phyloP scores from a whole-genome alignment of 1,140 invertebrate species.

The Drosophila sp. region DNA sequence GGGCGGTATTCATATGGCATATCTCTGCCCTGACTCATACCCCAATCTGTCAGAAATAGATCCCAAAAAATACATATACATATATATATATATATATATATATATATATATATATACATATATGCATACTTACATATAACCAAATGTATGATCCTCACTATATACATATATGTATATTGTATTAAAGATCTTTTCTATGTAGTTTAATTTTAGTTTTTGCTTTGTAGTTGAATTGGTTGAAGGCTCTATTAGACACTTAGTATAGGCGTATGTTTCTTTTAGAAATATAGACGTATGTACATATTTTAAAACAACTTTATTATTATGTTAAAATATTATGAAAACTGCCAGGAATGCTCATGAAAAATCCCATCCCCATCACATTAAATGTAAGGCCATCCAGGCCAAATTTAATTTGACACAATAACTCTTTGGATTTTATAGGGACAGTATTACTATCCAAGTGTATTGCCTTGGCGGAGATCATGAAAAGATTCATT shows the following conservation, averaged over 20 bases:
- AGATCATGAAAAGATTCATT: too few relatives aligned
- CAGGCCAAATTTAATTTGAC: too few relatives aligned
- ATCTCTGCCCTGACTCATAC: constrained; percentile 8
- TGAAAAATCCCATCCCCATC: not conserved
- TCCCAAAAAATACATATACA: constrained; percentile 9
- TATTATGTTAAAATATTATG: not conserved
- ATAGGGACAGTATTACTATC: too few relatives aligned
- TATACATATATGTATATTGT: too few relatives aligned
- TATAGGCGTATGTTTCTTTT: not conserved
- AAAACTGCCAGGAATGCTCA: not conserved
- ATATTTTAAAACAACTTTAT: not conserved
- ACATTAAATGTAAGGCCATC: not conserved
- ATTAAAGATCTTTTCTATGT: not conserved
- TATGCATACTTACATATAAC: constrained; percentile 18
- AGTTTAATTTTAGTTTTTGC: constrained; percentile 10
- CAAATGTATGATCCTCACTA: constrained; percentile 1
- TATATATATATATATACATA: constrained; percentile 2
- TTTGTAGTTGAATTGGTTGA: constrained; percentile 11
- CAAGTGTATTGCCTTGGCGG: too few relatives aligned
- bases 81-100: not conserved
- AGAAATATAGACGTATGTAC: not conserved
- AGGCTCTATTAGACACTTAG: constrained; percentile 1
- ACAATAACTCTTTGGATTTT: too few relatives aligned
- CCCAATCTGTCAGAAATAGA: constrained; percentile 5
- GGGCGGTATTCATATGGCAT: constrained; percentile 9